Evolutionary conservation across 37 sponge, comb jelly and placozoan genomes (phyloP), one percentile per base, ranked within the genome.

Genomic region (Hormiphora californensis): DNA sequence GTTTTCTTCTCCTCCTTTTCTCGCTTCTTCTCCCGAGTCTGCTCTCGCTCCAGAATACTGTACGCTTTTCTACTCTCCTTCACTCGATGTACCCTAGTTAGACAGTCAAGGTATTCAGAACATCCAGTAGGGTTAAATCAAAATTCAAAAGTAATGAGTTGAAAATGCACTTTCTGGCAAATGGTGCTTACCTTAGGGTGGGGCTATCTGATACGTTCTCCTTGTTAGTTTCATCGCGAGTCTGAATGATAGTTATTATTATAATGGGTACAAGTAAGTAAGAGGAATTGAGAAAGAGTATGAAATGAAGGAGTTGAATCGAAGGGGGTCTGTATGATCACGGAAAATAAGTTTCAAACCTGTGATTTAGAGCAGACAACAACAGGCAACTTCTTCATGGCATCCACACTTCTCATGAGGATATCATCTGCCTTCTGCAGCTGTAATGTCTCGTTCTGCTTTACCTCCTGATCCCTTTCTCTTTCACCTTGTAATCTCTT

Each of bases 41-140:
- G 32, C 81, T 73, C 39, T 33, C 81, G 9, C 81, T 73, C 81
- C 28, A 73, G 81, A 27, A 73, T 27, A 41, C 81, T 73, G 44
- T 73, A 73, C 46, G 81, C 81, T 40, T 40, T 73, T 46, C 81
- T 37, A 28, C 81, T 73, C 44, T 73, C 81, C 46, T 73, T 73
- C 46, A 73, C 12, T 3, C 81, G 81, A 28, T 73, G 81, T 15
- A 73, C 43, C 23, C 81, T 73, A 25, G 38, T n/a, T n/a, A n/a
- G n/a, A n/a, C n/a, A n/a, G n/a, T n/a, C n/a, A n/a, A n/a, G n/a
- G n/a, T n/a, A n/a, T n/a, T n/a, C n/a, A n/a, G n/a, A n/a, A n/a
- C n/a, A n/a, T n/a, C n/a, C n/a, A n/a, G n/a, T n/a, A n/a, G n/a
- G n/a, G n/a, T n/a, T n/a, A n/a, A n/a, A n/a, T n/a, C n/a, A n/a